phyloP scores from a whole-genome alignment of 92 coral and sea anemone species.

The Siderastrea radians region DNA sequence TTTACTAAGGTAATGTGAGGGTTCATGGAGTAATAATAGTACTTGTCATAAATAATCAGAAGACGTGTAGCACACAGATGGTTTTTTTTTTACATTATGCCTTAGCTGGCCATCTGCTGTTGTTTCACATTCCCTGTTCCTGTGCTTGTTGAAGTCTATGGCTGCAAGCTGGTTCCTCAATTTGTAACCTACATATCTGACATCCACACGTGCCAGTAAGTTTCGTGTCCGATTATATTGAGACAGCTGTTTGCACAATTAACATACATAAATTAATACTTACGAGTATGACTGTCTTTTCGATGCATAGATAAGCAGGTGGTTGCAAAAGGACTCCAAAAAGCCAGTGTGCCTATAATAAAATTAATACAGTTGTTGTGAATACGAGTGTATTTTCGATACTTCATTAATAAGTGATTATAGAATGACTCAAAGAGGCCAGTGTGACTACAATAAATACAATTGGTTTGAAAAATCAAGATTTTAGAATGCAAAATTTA shows the following conservation, averaged over 20 bases:
- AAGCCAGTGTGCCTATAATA: conserved; percentile 2
- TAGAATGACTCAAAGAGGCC: too few relatives aligned
- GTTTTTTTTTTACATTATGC: not conserved
- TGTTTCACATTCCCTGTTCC: not conserved
- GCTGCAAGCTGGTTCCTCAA: conserved; percentile 37
- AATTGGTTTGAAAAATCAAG: too few relatives aligned
- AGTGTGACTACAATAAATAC: too few relatives aligned
- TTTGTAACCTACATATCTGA: conserved; percentile 36
- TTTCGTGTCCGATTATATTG: too few relatives aligned
- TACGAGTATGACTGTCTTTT: not conserved
- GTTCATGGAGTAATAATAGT: not conserved
- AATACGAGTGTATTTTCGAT: not conserved
- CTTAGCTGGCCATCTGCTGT: conserved; percentile 7
- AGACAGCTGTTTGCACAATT: not conserved
- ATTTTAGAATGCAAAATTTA: too few relatives aligned
- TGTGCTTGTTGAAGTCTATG: conserved; percentile 40
- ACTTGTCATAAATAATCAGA: not conserved
- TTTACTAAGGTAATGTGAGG: too few relatives aligned
- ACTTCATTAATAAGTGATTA: too few relatives aligned
- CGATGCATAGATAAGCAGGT: not conserved
- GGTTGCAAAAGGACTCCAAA: not conserved
- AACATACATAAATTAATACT: not conserved
- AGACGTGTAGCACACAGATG: not conserved
- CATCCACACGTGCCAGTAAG: not conserved
- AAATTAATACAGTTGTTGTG: not conserved